Evolutionary conservation across 37 sponge, comb jelly and placozoan species (phyloP).

Genomic region (Beroe ovata): DNA sequence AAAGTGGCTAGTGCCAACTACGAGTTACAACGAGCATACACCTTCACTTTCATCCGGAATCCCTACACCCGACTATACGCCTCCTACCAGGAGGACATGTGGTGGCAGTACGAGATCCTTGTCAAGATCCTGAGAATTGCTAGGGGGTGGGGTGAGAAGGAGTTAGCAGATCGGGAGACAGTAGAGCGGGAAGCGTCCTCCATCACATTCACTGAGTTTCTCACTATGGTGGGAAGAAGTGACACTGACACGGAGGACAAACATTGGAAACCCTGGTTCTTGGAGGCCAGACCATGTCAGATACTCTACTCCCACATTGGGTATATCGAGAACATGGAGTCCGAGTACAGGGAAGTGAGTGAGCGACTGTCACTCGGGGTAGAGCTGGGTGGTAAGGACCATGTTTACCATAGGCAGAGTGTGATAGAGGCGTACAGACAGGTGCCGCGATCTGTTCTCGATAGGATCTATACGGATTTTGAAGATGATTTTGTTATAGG

Average conservation of each 20-base stretch:
- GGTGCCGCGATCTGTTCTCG: not conserved
- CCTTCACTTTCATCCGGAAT: constrained; percentile 63
- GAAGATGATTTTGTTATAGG: constrained; percentile 45
- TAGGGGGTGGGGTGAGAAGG: constrained; percentile 3
- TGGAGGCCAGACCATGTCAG: not conserved
- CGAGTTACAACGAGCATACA: constrained; percentile 32
- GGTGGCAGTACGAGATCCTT: not conserved
- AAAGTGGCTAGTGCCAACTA: not conserved
- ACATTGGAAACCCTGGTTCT: constrained; percentile 57
- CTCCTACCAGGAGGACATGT: constrained; percentile 41
- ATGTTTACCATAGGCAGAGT: no score
- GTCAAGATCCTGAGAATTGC: constrained; percentile 2
- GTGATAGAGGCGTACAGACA: not conserved
- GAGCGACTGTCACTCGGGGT: not conserved
- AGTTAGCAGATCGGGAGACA: not conserved
- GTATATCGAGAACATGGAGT: constrained; percentile 28
- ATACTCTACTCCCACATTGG: constrained; percentile 12
- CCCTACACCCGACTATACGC: constrained; percentile 61
- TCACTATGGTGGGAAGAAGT: not conserved
- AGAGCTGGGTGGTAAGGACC: not conserved
- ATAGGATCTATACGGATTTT: not conserved
- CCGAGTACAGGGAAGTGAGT: not conserved
- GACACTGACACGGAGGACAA: constrained; percentile 23
- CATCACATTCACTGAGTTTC: constrained; percentile 25
- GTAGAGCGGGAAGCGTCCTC: not conserved